A percentile compares a stretch with the other conserved stretches of the same genome.
phyloP scores from a whole-genome alignment of 1,140 invertebrate species.

The Heliconius hewitsoni region DNA sequence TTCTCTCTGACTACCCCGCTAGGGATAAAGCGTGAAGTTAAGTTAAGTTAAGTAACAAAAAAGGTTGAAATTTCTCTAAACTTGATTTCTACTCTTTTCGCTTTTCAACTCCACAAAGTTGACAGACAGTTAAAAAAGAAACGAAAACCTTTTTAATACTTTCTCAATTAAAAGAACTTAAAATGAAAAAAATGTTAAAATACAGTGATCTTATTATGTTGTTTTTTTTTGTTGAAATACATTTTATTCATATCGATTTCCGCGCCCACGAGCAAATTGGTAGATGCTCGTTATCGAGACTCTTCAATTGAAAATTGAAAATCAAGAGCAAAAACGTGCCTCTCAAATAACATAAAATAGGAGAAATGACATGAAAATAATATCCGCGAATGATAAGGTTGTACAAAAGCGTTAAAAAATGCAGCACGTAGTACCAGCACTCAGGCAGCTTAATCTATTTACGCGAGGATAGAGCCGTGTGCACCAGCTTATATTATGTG shows the following conservation, averaged over 20 bases:
- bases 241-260: conserved; percentile 6
- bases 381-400: conserved; percentile 43
- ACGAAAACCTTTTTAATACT: conserved; percentile 18
- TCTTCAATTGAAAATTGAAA: conserved; percentile 29
- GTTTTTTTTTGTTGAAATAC: conserved; percentile 7
- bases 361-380: conserved; percentile 42
- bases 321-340: conserved; percentile 35
- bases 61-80: conserved; percentile 21
- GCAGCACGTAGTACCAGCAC: conserved; percentile 27
- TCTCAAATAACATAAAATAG: conserved; percentile 33
- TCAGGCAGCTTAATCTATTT: conserved; percentile 40
- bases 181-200: conserved; percentile 9
- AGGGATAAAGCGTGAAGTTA: too few species aligned
- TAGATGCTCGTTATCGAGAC: conserved; percentile 25
- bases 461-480: conserved; percentile 33
- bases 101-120: conserved; percentile 32
- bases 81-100: conserved; percentile 17
- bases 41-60: too few species aligned
- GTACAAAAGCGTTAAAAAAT: conserved; percentile 36
- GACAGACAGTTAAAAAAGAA: conserved; percentile 23
- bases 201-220: conserved; percentile 15
- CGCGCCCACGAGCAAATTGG: conserved; percentile 13
- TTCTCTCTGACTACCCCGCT: too few species aligned
- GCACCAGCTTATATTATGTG: conserved; percentile 19
- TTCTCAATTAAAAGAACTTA: conserved; percentile 22